A percentile compares a stretch with the other conserved stretches of the same genome.
These are phyloP conservation scores for Epizoanthus scotinus DNA, from an alignment of 92 coral and sea anemone genomes.

Conservation along the genomic window DNA sequence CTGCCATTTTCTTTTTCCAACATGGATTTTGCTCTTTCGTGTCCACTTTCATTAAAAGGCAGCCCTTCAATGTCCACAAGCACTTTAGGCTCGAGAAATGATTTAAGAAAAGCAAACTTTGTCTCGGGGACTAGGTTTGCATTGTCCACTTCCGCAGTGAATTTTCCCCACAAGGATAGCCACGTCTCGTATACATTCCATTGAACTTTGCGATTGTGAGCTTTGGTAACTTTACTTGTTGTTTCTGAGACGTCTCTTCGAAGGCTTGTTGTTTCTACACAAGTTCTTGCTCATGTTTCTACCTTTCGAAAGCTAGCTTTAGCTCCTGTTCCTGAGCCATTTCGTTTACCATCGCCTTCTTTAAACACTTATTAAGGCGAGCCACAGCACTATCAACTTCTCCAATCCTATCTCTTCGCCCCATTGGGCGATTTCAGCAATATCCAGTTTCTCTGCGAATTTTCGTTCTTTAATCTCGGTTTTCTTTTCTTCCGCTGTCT, in stretches of 20 bases:
- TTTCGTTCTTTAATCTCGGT: neutral
- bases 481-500: conserved; percentile 13
- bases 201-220: conserved; percentile 7
- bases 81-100: conserved; percentile 14
- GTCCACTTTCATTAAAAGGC: conserved; percentile 13
- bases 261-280: neutral
- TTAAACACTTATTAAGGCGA: conserved; percentile 4
- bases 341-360: neutral
- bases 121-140: neutral
- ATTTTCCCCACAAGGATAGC: conserved; percentile 8
- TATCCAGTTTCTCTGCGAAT: neutral
- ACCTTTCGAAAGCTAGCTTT: too few species aligned
- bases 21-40: conserved; percentile 29
- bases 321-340: conserved; percentile 19
- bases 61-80: conserved; percentile 9
- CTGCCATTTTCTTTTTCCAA: conserved; percentile 28
- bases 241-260: neutral
- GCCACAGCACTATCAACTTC: neutral
- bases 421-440: conserved; percentile 2
- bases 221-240: neutral
- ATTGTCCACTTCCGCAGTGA: neutral
- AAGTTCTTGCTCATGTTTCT: conserved; percentile 14
- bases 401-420: neutral
- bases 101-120: neutral
- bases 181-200: conserved; percentile 1